Evolutionary conservation across 2,888 invertebrate species (phyloP).

Genomic region (Drosophila anomalata): DNA sequence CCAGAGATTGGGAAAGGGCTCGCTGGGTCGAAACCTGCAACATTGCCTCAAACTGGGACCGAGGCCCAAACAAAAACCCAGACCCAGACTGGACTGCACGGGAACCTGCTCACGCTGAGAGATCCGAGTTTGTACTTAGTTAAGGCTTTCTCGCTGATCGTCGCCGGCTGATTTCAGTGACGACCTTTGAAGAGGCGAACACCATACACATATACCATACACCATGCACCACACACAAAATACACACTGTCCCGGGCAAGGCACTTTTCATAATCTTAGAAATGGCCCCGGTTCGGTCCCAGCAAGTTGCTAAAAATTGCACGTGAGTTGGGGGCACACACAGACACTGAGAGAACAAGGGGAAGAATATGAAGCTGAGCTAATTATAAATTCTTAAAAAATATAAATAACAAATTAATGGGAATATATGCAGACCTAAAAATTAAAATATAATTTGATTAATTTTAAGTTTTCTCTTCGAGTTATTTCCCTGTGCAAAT

Average conservation of each 20-base stretch:
- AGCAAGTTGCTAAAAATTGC: conserved; percentile 57
- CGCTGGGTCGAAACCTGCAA: conserved; percentile 38
- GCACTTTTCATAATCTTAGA: conserved; percentile 78
- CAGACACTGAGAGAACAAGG: neutral
- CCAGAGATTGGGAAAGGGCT: conserved; percentile 46
- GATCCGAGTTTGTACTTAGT: conserved; percentile 61
- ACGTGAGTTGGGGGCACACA: conserved; percentile 41
- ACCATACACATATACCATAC: conserved; percentile 18
- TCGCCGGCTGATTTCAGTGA: conserved; percentile 67
- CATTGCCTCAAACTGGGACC: conserved; percentile 33
- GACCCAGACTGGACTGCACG: conserved; percentile 21
- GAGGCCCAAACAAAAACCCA: conserved; percentile 2
- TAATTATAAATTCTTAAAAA: rapidly evolving
- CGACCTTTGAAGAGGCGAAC: conserved; percentile 66
- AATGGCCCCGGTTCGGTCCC: conserved; percentile 43
- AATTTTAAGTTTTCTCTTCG: neutral
- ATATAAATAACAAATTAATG: neutral
- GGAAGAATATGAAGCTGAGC: rapidly evolving
- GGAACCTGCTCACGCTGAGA: conserved; percentile 70
- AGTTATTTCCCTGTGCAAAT: conserved; percentile 9
- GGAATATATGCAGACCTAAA: neutral
- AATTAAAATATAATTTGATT: neutral
- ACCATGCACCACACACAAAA: conserved; percentile 33
- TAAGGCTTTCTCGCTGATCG: conserved; percentile 58
- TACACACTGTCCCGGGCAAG: conserved; percentile 54